Percentiles rank a stretch among this genome's conserved stretches.
Conservation (phyloP, 2,888 invertebrate genomes). For the Catocala nupta region DNA sequence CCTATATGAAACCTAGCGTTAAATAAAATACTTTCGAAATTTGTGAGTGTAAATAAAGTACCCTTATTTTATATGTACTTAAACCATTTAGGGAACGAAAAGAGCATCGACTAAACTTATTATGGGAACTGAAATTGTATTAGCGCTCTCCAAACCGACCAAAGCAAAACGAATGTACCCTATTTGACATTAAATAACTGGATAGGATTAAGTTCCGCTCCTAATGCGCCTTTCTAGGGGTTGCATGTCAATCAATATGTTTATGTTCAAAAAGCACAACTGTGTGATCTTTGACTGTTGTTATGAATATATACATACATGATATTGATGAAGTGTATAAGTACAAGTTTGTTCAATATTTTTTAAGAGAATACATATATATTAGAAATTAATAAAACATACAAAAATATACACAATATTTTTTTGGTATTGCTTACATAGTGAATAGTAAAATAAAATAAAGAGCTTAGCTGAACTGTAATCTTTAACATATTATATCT, state of each 20-base stretch:
- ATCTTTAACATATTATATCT: no score
- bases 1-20: no score
- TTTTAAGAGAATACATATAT: no score
- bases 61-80: conserved; percentile 67
- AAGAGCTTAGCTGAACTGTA: no score
- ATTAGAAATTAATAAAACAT: no score
- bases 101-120: conserved; percentile 79
- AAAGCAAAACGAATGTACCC: conserved; percentile 74
- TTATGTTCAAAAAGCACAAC: conserved; percentile 35
- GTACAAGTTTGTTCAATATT: no score
- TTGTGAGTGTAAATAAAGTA: conserved; percentile 18
- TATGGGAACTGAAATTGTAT: conserved; percentile 73
- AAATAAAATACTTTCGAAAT: no score
- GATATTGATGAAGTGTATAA: background rate
- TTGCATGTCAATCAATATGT: conserved; percentile 45
- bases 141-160: conserved; percentile 68
- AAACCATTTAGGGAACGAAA: conserved; percentile 79
- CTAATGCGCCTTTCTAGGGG: conserved; percentile 42
- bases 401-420: no score
- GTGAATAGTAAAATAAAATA: no score
- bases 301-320: background rate
- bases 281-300: conserved; percentile 14
- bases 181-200: conserved; percentile 74
- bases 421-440: no score
- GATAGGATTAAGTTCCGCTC: conserved; percentile 69